phyloP scores from a whole-genome alignment of 2,113 vertebrate species.

The Climacteris rufus region DNA sequence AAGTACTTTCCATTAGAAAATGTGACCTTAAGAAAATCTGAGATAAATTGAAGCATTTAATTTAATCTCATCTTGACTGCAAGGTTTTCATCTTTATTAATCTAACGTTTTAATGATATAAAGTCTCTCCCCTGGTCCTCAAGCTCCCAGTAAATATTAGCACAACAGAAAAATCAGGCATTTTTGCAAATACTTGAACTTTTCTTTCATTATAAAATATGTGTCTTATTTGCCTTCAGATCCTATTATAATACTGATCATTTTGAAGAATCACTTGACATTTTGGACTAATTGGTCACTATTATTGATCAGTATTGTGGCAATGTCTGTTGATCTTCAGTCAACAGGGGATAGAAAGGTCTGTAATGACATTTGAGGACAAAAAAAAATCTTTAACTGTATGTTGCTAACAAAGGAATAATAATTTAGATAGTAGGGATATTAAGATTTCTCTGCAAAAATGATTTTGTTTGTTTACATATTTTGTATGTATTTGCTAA shows the following conservation, averaged over 20 bases:
- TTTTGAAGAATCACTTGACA: neutral
- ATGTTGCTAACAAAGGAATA: neutral
- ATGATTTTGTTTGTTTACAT: neutral
- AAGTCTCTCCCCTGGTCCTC: neutral
- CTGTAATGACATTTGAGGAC: neutral
- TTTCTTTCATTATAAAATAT: neutral
- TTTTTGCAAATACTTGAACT: neutral
- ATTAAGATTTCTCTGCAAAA: neutral
- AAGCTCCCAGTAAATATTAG: neutral
- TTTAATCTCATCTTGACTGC: neutral
- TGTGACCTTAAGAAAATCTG: constrained; percentile 8
- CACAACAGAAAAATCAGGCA: neutral
- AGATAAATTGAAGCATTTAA: neutral
- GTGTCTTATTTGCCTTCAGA: neutral
- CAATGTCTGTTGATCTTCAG: neutral
- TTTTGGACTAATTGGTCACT: neutral
- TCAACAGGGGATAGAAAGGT: neutral
- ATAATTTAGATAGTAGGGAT: neutral
- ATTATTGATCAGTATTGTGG: neutral
- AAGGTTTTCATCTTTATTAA: neutral
- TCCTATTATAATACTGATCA: neutral
- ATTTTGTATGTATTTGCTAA: neutral
- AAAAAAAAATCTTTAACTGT: neutral
- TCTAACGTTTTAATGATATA: neutral
- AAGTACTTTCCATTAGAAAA: constrained; percentile 12